phyloP scores from a whole-genome alignment of 2,888 invertebrate species.

The Graphium colonna region DNA sequence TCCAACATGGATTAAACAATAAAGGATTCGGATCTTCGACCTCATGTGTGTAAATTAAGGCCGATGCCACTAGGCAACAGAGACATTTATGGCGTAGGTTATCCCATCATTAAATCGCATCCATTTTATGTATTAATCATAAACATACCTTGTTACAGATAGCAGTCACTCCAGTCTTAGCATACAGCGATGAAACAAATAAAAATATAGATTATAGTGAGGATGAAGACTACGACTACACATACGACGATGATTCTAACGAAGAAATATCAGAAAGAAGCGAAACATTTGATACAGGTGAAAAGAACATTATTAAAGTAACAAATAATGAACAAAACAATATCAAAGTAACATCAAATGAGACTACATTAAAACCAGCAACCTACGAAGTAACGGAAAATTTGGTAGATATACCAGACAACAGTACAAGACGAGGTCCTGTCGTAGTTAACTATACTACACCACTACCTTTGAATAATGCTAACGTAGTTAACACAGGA shows the following conservation, averaged over 20 bases:
- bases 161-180: neutral
- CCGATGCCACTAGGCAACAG: too few relatives aligned
- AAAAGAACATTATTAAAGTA: neutral
- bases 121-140: too few relatives aligned
- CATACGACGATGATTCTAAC: conserved; percentile 3
- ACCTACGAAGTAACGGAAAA: conserved; percentile 58
- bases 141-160: neutral
- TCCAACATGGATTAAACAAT: too few relatives aligned
- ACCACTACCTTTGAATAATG: conserved; percentile 40
- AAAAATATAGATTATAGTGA: neutral
- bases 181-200: neutral
- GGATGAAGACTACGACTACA: conserved; percentile 15
- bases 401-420: conserved; percentile 52
- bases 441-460: conserved; percentile 42
- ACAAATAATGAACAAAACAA: too few relatives aligned
- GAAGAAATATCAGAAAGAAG: neutral
- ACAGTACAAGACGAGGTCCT: conserved; percentile 36
- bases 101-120: too few relatives aligned
- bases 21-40: too few relatives aligned
- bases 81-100: too few relatives aligned
- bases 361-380: conserved; percentile 15
- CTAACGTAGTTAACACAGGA: neutral
- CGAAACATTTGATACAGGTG: neutral
- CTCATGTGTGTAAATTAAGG: too few relatives aligned
- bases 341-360: neutral